Percentiles rank a stretch among this genome's conserved stretches.
Conservation (phyloP, 2,113 vertebrate species). For the Limanda limanda region DNA sequence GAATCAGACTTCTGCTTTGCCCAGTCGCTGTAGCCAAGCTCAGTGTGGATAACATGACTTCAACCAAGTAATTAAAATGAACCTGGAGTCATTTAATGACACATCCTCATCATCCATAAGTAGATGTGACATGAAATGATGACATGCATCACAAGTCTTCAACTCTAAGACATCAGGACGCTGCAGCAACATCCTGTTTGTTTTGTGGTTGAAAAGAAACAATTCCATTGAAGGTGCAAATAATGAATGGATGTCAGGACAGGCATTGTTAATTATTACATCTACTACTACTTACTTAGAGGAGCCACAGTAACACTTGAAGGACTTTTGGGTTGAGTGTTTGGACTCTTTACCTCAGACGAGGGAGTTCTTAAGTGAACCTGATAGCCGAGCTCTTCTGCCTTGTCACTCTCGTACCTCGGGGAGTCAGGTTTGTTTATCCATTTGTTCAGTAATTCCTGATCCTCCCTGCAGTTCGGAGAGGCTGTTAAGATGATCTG, state of each 20-base stretch:
- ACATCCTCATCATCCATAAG: too few relatives aligned
- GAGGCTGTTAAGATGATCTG: conserved; percentile 12
- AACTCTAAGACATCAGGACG: not conserved
- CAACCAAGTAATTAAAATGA: too few relatives aligned
- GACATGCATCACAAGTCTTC: not conserved
- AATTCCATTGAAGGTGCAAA: too few relatives aligned
- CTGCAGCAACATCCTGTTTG: not conserved
- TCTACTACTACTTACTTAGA: not conserved
- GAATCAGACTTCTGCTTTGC: too few relatives aligned
- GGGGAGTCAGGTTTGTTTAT: conserved; percentile 32
- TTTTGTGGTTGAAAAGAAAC: too few relatives aligned
- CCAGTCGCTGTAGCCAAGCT: too few relatives aligned
- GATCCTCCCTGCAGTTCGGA: conserved; percentile 4
- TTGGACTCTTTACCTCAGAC: not conserved
- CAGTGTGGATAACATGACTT: too few relatives aligned
- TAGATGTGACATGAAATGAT: too few relatives aligned
- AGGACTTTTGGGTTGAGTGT: not conserved
- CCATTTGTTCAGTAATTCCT: conserved; percentile 21
- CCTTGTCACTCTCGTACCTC: not conserved
- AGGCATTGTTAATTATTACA: not conserved
- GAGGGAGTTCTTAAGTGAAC: conserved; percentile 9
- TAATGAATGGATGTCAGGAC: not conserved
- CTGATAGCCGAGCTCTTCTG: conserved; percentile 19
- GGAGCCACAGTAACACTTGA: not conserved
- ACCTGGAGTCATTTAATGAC: too few relatives aligned